Conservation (phyloP, 2,113 vertebrate species). For the Pluvianellus socialis region DNA sequence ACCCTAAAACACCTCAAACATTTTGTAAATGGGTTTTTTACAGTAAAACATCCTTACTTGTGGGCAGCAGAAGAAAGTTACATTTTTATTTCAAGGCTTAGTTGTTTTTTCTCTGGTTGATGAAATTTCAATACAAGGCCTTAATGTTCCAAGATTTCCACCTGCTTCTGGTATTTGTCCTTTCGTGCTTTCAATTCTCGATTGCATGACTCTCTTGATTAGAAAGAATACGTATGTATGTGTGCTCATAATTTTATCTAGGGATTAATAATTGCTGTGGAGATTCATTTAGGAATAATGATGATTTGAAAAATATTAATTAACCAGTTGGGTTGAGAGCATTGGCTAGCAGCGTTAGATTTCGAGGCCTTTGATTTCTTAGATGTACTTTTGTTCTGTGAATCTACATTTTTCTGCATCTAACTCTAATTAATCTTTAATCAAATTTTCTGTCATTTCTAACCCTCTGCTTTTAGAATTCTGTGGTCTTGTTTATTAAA, state of each 20-base stretch:
- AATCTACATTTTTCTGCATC: neutral
- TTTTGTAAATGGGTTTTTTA: neutral
- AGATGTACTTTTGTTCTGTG: neutral
- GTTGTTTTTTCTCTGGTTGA: neutral
- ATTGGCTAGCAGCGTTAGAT: neutral
- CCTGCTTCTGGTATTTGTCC: neutral
- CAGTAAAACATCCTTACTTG: neutral
- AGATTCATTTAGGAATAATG: slow-evolving; percentile 38
- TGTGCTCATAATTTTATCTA: slow-evolving; percentile 4
- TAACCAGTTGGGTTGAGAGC: neutral
- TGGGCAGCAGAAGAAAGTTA: neutral
- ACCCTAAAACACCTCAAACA: neutral
- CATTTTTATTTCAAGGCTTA: neutral
- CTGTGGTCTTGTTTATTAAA: neutral
- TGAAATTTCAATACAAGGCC: neutral
- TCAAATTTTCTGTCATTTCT: neutral
- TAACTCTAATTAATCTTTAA: neutral
- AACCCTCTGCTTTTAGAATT: neutral
- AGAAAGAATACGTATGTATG: neutral
- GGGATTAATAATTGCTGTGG: slow-evolving; percentile 32
- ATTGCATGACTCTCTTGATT: neutral
- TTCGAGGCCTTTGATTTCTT: slow-evolving; percentile 37
- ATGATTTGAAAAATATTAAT: slow-evolving; percentile 48
- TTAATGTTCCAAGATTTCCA: neutral
- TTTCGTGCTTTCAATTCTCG: neutral